Percentiles rank a stretch among this genome's conserved stretches.
Evolutionary conservation across 2,113 vertebrate species (phyloP).

Genomic region (Tragelaphus scriptus): DNA sequence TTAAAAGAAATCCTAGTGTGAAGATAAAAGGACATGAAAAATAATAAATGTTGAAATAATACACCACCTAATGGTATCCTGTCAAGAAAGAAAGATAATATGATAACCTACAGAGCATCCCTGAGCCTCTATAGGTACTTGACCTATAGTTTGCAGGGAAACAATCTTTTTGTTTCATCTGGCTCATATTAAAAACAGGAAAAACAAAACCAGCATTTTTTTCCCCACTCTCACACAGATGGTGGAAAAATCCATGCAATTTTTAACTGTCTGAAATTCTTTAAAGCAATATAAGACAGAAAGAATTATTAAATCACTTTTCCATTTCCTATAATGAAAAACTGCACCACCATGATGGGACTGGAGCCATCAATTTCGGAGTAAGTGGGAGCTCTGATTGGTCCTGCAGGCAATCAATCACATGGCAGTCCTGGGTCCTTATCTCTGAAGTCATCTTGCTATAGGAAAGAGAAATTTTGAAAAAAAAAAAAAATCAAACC

Average conservation of each 20-base stretch:
- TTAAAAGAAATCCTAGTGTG: conserved; percentile 84
- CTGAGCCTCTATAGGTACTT: conserved; percentile 88
- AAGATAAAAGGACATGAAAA: conserved; percentile 89
- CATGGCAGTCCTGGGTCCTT: conserved; percentile 77
- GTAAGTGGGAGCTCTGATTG: conserved; percentile 84
- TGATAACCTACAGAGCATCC: conserved; percentile 92
- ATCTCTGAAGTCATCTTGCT: conserved; percentile 74
- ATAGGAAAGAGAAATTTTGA: conserved; percentile 55
- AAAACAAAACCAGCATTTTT: conserved; percentile 87
- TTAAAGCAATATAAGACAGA: conserved; percentile 87
- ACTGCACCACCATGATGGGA: conserved; percentile 83
- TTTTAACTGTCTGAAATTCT: conserved; percentile 87
- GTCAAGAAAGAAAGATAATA: conserved; percentile 94
- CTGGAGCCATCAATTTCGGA: conserved; percentile 87
- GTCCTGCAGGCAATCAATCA: conserved; percentile 87
- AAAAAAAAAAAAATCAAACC: conserved; percentile 62
- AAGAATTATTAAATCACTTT: conserved; percentile 91
- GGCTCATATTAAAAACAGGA: conserved; percentile 87
- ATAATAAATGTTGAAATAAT: conserved; percentile 91
- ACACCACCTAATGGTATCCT: conserved; percentile 92
- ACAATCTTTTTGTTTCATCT: conserved; percentile 91
- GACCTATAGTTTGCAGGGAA: conserved; percentile 90
- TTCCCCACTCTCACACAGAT: conserved; percentile 87
- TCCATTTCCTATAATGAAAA: conserved; percentile 90
- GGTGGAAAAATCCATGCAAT: conserved; percentile 87